Percentiles rank a stretch among this genome's conserved stretches.
Conservation (phyloP, 2,888 invertebrate genomes). For the Ecliptopera silaceata region DNA sequence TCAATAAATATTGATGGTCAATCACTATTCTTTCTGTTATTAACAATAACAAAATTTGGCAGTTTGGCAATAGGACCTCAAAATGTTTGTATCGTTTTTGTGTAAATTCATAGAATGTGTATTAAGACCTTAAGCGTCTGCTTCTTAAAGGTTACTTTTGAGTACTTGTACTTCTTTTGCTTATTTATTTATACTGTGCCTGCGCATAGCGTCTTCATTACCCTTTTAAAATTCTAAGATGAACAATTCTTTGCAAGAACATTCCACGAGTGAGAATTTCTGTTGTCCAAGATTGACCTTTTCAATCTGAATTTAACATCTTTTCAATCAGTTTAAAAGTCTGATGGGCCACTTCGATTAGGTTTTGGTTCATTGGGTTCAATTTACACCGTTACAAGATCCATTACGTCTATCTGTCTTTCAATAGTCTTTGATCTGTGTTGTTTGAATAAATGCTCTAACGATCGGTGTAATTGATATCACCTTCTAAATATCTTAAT, state of each 20-base stretch:
- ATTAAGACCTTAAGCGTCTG: constrained; percentile 5
- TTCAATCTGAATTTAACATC: neutral
- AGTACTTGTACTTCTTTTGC: neutral
- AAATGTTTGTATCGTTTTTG: constrained; percentile 1
- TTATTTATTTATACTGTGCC: constrained; percentile 7
- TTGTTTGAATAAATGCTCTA: constrained; percentile 28
- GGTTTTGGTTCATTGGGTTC: constrained; percentile 1
- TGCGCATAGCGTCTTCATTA: constrained; percentile 15
- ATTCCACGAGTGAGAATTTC: neutral
- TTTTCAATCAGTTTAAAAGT: neutral
- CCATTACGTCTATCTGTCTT: constrained; percentile 14
- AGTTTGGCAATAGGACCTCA: constrained; percentile 5
- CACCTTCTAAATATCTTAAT: constrained; percentile 37
- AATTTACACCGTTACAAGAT: constrained; percentile 1
- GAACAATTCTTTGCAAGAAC: neutral
- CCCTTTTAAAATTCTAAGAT: constrained; percentile 4
- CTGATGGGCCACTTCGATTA: constrained; percentile 10
- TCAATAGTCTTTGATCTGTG: constrained; percentile 24
- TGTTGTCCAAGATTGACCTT: neutral
- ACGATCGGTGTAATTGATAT: constrained; percentile 34
- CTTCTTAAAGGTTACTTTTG: constrained; percentile 6
- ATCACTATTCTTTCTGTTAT: too few species aligned
- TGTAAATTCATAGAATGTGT: constrained; percentile 2
- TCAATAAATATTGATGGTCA: too few species aligned
- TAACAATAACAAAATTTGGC: too few species aligned